phyloP scores from a whole-genome alignment of 2,113 vertebrate genomes.

The Geococcyx californianus region DNA sequence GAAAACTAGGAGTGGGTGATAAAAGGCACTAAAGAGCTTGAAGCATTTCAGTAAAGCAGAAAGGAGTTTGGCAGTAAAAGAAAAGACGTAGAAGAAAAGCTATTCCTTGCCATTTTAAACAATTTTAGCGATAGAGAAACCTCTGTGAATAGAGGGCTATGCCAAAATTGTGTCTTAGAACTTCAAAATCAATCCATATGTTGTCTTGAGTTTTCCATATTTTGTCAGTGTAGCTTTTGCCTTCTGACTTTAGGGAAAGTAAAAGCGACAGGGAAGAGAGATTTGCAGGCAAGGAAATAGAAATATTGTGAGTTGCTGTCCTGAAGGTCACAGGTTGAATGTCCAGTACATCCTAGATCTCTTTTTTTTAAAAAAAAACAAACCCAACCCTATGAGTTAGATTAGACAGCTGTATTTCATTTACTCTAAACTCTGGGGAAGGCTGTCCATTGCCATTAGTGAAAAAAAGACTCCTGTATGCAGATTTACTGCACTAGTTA shows the following conservation, averaged over 20 bases:
- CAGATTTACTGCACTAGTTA: background rate
- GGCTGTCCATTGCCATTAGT: background rate
- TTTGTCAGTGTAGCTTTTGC: background rate
- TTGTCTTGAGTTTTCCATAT: background rate
- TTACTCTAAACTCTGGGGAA: background rate
- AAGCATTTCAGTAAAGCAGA: conserved; percentile 21
- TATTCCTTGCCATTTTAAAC: conserved; percentile 7
- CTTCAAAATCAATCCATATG: background rate
- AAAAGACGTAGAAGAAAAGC: background rate
- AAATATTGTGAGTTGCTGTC: background rate
- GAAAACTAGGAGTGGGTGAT: conserved; percentile 19
- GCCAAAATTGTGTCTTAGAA: background rate
- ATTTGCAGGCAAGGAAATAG: background rate
- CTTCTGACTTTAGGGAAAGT: background rate
- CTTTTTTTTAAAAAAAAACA: background rate
- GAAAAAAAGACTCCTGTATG: background rate
- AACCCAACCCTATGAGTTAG: background rate
- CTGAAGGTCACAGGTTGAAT: background rate
- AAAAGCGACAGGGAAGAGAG: background rate
- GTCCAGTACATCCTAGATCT: background rate
- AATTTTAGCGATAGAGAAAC: conserved; percentile 28
- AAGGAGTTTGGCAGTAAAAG: background rate
- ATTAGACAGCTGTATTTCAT: background rate
- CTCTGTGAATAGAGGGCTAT: conserved; percentile 37
- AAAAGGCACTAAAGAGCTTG: conserved; percentile 31